These are phyloP conservation scores for Aphaenogaster rudis DNA, from an alignment of 1,140 invertebrate genomes.

Conservation along the genomic window DNA sequence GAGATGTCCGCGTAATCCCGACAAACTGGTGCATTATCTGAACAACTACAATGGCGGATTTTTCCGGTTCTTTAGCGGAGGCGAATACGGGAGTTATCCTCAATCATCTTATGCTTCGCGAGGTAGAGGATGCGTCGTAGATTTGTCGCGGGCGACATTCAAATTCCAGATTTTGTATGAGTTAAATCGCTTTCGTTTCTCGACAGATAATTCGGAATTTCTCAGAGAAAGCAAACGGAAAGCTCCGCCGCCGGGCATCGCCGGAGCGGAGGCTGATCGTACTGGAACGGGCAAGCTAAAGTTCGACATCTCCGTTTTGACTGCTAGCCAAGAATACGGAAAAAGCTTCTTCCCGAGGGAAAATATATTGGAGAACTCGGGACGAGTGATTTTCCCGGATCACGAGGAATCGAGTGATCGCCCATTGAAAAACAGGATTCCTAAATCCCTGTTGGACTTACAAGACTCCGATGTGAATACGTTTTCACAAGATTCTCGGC, in stretches of 20 bases:
- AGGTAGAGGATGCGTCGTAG: neutral
- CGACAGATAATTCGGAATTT: conserved; percentile 8
- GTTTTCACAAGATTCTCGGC: neutral
- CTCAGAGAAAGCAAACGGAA: conserved; percentile 24
- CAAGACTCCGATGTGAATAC: neutral
- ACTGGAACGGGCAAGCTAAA: conserved; percentile 67
- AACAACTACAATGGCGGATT: conserved; percentile 96
- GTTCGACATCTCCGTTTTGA: conserved; percentile 59
- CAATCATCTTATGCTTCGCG: conserved; percentile 34
- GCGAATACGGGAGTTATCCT: conserved; percentile 16
- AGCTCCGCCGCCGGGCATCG: conserved; percentile 7
- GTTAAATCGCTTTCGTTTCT: neutral
- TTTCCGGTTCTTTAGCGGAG: conserved; percentile 91
- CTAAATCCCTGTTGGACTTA: conserved; percentile 48
- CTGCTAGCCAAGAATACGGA: neutral
- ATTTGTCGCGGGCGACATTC: neutral
- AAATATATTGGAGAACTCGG: conserved; percentile 40
- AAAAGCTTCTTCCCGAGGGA: conserved; percentile 64
- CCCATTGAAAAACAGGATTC: conserved; percentile 48
- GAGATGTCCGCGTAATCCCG: conserved; percentile 91
- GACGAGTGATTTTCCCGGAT: conserved; percentile 74
- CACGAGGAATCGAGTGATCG: conserved; percentile 51
- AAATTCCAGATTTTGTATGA: neutral
- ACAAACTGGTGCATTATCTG: conserved; percentile 91
- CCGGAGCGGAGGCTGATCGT: conserved; percentile 45